phyloP scores from a whole-genome alignment of 2,888 invertebrate species.

The Drosophila anomalipes region DNA sequence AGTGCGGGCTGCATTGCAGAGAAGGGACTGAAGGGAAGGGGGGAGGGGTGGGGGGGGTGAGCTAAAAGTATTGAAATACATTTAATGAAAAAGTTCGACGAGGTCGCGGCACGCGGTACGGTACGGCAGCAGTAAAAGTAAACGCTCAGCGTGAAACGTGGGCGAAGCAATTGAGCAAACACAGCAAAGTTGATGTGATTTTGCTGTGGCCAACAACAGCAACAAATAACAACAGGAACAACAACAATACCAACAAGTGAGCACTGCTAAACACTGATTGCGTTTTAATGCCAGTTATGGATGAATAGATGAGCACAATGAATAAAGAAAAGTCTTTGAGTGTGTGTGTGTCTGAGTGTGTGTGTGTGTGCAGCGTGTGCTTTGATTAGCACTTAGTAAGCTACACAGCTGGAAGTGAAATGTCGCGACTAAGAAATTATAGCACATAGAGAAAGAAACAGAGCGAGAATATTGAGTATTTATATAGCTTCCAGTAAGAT shows the following conservation, averaged over 20 bases:
- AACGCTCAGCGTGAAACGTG: constrained; percentile 32
- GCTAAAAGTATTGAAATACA: constrained; percentile 75
- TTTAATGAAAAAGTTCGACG: constrained; percentile 76
- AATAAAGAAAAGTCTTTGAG: not conserved
- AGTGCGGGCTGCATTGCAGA: not conserved
- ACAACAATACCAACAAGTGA: constrained; percentile 27
- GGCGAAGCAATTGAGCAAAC: constrained; percentile 60
- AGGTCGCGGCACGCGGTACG: constrained; percentile 34
- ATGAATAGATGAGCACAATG: constrained; percentile 56
- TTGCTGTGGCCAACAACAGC: constrained; percentile 61
- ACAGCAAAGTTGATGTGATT: constrained; percentile 70
- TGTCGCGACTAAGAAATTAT: not conserved
- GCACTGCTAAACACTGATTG: constrained; percentile 73
- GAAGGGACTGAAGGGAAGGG: not conserved
- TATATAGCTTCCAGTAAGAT: not conserved
- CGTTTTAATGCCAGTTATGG: constrained; percentile 77
- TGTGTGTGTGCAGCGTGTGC: not conserved
- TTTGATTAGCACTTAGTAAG: constrained; percentile 3
- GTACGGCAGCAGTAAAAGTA: constrained; percentile 4
- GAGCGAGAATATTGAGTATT: not conserved
- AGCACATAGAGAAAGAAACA: not conserved
- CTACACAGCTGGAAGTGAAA: not conserved
- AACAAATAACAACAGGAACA: constrained; percentile 25
- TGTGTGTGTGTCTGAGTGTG: not conserved
- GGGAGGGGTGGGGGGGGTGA: constrained; percentile 6